Evolutionary conservation across 1,140 invertebrate species (phyloP), one percentile per base, ranked within the genome.

Genomic region (Zelostemma sp.): DNA sequence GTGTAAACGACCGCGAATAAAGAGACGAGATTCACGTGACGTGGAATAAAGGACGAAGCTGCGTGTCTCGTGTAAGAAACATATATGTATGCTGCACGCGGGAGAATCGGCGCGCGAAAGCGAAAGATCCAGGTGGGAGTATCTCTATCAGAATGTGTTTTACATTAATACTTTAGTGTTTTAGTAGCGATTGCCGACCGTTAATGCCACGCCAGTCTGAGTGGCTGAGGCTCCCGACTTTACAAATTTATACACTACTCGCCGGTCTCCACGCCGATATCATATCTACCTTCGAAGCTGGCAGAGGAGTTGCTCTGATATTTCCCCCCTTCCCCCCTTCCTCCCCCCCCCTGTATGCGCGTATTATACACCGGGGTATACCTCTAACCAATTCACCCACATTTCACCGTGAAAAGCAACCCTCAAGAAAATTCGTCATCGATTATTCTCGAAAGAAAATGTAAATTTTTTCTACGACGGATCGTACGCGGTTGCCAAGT

Each of bases 71-170:
- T 66, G 62, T 65, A 61, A 58, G 49, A 55, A 57, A 18, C 47
- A 60, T 25, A 25, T 25, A 25, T 25, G 8, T 25, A 25, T 25
- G 8, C 21, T 4, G 21, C 60, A 51, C 53, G n/a, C n/a, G n/a
- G n/a, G 53, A 54, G 43, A 25, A 51, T 17, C 41, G 48, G 58
- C 59, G 62, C 59, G 62, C 63, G 53, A 70, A 60, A 64, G 63
- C 45, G 54, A 46, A 48, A 51, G 38, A 35, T 35, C 51, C 53
- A 55, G 66, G 62, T 72, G 68, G 72, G 75, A 75, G 78, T 84
- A 84, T 84, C 82, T 84, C 77, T 84, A 84, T 84, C 80, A 79
- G 80, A 81, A 82, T 84, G 79, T 84, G 80, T 82, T 82, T 82
- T 82, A 84, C 81, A 84, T 84, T 84, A 84, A 84, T 84, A 83